Evolutionary conservation across 2,888 invertebrate species (phyloP), one percentile per base, ranked within the genome.

Genomic region (Dione juno): DNA sequence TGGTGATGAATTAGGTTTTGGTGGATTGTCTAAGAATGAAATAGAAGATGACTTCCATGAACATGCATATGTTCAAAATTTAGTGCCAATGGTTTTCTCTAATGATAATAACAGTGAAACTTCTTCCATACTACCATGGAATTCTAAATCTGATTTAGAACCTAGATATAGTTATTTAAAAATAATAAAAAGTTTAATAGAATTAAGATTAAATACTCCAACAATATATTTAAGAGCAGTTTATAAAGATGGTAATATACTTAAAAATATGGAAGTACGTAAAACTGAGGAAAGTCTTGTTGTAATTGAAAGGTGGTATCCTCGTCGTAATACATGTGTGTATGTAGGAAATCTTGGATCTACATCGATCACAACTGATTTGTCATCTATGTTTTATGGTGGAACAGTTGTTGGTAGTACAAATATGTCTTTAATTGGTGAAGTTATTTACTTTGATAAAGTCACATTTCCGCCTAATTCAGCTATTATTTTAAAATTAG

Each of bases 1-100:
- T 86, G 98, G 98, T 0, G 98, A 98, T 85, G 98, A 98, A 93
- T 95, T 98, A 74, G 96, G 96, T 1, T 89, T 97, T 76, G 92
- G 94, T 59, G 94, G 95, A 76, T 82, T 94, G 2, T 81, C 90
- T 53, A 79, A 86, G 43, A 78, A 84, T 52, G 94, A 95, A 78
- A 88, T 94, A 7, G 92, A 94, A 76, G 90, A 90, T 67, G 95
- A 95, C 79, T 93, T 94, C 70, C 90, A 92, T 74, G 94, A 95
- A 78, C 91, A 94, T 48, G 92, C 93, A 77, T 94, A 95, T 80
- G 84, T 96, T 14, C 95, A 96, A 77, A 96, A 97, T 81, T 87
- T 97, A 65, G 93, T 94, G 0, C 95, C 95, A 41, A 97, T 97
- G 97, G 89, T 93, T 19, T 97, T 96, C 94, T 78, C 85, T 14